Conservation (phyloP, 30 jellyfish, hydroid and myxozoan species). For the Aurelia aurita region DNA sequence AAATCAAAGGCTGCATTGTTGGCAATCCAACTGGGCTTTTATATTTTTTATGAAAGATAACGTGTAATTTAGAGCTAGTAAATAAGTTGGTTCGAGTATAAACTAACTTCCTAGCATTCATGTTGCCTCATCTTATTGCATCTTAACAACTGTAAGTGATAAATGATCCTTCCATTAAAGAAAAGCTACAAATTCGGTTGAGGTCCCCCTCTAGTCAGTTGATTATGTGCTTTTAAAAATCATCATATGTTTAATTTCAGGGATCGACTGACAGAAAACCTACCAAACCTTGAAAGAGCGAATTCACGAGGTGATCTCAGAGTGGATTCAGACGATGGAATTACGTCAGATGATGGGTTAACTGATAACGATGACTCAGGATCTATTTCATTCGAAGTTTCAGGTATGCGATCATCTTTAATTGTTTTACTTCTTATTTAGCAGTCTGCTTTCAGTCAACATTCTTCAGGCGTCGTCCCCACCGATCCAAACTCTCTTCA, state of each 20-base stretch:
- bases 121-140: too few relatives aligned
- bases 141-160: too few relatives aligned
- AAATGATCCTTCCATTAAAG: too few relatives aligned
- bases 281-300: conserved; percentile 76
- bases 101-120: too few relatives aligned
- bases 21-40: too few relatives aligned
- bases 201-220: background rate
- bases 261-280: conserved; percentile 72
- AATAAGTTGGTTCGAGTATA: too few relatives aligned
- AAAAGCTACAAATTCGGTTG: background rate
- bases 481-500: background rate
- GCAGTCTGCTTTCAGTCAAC: background rate
- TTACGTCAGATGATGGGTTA: conserved; percentile 72
- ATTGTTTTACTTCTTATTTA: background rate
- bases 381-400: conserved; percentile 37
- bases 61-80: too few relatives aligned
- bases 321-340: conserved; percentile 77
- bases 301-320: conserved; percentile 62
- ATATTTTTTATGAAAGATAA: too few relatives aligned
- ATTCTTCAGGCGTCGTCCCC: too few relatives aligned
- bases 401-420: conserved; percentile 11
- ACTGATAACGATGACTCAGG: conserved; percentile 69
- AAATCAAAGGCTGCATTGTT: too few relatives aligned
- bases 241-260: conserved; percentile 18
- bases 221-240: background rate